These are phyloP conservation scores for Spodoptera exigua DNA, from an alignment of 2,888 invertebrate species.

Conservation along the genomic window DNA sequence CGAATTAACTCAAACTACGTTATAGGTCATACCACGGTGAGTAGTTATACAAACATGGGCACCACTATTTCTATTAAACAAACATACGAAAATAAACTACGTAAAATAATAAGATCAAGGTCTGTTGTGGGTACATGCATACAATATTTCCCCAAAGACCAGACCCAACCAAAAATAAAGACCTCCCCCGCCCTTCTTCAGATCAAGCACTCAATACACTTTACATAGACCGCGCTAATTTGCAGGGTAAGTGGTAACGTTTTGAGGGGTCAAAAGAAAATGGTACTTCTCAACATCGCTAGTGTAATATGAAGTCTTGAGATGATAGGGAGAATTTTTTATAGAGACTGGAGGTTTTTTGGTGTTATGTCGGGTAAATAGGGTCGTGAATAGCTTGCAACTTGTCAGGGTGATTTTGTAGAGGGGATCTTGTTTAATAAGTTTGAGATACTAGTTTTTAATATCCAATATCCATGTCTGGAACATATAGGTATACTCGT, in stretches of 20 bases:
- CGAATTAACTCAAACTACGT: conserved; percentile 21
- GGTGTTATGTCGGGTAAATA: conserved; percentile 45
- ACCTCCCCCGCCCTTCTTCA: conserved; percentile 12
- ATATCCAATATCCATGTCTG: too few species aligned
- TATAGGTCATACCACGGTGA: not conserved
- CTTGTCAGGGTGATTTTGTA: conserved; percentile 10
- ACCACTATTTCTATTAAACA: conserved; percentile 57
- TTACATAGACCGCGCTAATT: not conserved
- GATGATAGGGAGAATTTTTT: conserved; percentile 51
- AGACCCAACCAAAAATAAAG: conserved; percentile 38
- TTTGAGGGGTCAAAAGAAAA: conserved; percentile 28
- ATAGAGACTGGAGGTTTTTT: conserved; percentile 50
- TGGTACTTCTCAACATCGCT: conserved; percentile 32
- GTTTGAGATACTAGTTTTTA: not conserved
- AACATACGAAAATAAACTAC: conserved; percentile 57
- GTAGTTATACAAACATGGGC: conserved; percentile 13
- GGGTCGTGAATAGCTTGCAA: conserved; percentile 17
- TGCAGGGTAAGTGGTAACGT: not conserved
- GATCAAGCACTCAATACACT: conserved; percentile 2
- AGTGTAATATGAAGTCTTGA: conserved; percentile 43
- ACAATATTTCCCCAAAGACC: conserved; percentile 64
- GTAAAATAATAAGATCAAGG: conserved; percentile 58
- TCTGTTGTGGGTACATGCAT: conserved; percentile 61
- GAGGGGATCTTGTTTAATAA: conserved; percentile 10
- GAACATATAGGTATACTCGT: too few species aligned